phyloP scores from a whole-genome alignment of 2,888 invertebrate species.

The Psylliodes chrysocephalus region DNA sequence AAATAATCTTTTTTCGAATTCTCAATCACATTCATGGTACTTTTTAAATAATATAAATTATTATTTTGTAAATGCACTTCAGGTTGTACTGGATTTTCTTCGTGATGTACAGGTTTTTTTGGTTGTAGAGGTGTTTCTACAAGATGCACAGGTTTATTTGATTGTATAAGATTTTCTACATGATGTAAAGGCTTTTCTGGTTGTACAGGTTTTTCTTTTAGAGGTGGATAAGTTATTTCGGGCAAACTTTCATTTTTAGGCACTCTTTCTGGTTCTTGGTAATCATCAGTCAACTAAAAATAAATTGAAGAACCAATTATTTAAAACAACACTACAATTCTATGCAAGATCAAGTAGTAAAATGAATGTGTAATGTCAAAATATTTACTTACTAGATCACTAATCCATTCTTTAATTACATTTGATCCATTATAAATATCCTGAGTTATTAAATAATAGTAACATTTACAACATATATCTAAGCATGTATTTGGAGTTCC shows the following conservation, averaged over 20 bases:
- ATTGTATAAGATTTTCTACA: too few relatives aligned
- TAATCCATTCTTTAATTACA: slow-evolving; percentile 5
- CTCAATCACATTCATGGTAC: slow-evolving; percentile 35
- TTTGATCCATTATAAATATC: slow-evolving; percentile 3
- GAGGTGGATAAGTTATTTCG: neutral
- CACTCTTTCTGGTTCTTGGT: neutral
- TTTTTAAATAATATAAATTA: slow-evolving; percentile 30
- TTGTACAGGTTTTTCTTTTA: neutral
- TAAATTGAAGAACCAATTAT: neutral
- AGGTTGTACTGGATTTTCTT: neutral
- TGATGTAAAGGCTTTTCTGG: slow-evolving; percentile 18
- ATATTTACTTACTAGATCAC: slow-evolving; percentile 12
- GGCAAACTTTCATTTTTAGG: neutral
- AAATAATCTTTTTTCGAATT: slow-evolving; percentile 44
- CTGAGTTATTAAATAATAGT: slow-evolving; percentile 27
- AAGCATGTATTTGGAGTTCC: neutral
- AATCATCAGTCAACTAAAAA: slow-evolving; percentile 6
- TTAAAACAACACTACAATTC: neutral
- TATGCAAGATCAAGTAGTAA: neutral
- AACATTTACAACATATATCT: slow-evolving; percentile 9
- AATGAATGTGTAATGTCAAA: neutral
- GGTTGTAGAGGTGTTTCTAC: too few relatives aligned
- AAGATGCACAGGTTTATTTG: too few relatives aligned
- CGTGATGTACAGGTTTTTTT: too few relatives aligned
- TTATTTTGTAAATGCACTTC: slow-evolving; percentile 28